Base-by-base conservation (phyloP, 2,797 vertebrate species). In the Chelon auratus region DNA sequence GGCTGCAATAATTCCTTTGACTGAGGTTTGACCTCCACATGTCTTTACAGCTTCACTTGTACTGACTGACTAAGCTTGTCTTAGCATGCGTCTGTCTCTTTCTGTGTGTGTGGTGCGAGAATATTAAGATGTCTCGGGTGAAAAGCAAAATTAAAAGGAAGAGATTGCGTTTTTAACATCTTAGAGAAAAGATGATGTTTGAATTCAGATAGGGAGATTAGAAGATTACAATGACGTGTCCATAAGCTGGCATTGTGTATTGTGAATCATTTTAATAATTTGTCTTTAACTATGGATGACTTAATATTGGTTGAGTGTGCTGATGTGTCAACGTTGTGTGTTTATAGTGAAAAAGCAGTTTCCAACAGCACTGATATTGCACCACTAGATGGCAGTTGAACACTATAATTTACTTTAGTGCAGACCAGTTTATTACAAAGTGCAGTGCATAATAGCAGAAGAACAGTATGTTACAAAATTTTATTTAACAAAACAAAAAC, bases 381-480 rank as follows among this genome's bases (percentile, higher is more conserved):
- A 52, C 82, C 89, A 84, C 79, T 60, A 87, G 91, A 62, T 87
- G 91, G 85, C 85, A 86, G 64, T 3, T 33, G 5, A 68, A 42
- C 67, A 62, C 61, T 22, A 33, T 26, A 8, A 3, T 61, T 50
- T 11, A 14, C 33, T 45, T 51, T 33, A 22, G 17, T 47, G 4
- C 11, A 0, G 9, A 10, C 3, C 15, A 50, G 47, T 55, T 53
- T 68, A 5, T 64, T 5, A 45, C 43, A 69, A 37, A n/a, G 9
- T 40, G 15, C 52, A 37, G 40, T 22, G 3, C 11, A 18, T 4
- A 33, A 30, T 14, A 13, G 9, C 18, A 2, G 9, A 60, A 30
- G 14, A 14, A 48, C 24, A 26, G 40, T 1, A 18, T 9, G 24
- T 9, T 11, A 48, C 17, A n/a, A 18, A 47, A 6, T 48, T 45